Conservation (phyloP, 2,113 vertebrate species). For the Pavo muticus region DNA sequence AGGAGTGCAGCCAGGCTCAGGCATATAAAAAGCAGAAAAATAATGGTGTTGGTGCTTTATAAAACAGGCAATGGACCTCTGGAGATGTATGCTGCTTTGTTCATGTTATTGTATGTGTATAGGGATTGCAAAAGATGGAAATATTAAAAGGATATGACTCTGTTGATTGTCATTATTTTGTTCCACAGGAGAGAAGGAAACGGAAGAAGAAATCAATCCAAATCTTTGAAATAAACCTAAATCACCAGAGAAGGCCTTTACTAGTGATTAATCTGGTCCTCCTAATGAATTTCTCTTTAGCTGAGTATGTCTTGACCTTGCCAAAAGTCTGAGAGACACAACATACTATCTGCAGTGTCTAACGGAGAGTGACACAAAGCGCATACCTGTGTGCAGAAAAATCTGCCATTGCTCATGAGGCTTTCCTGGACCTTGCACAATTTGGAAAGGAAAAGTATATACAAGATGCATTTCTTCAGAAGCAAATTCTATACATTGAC, state of each 20-base stretch:
- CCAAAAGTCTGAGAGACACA: not conserved
- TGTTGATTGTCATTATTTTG: not conserved
- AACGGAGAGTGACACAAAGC: not conserved
- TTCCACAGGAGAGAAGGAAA: not conserved
- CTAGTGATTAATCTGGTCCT: not conserved
- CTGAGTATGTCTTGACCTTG: not conserved
- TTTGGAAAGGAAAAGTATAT: not conserved
- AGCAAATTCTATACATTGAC: not conserved
- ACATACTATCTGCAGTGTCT: not conserved
- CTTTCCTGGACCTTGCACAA: not conserved
- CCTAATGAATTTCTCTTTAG: not conserved
- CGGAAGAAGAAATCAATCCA: not conserved
- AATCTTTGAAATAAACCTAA: slow-evolving; percentile 12
- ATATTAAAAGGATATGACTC: not conserved
- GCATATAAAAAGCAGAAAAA: not conserved
- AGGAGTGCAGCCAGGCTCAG: not conserved
- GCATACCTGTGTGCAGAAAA: not conserved
- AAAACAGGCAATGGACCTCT: not conserved
- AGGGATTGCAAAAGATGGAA: not conserved
- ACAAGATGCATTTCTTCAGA: not conserved
- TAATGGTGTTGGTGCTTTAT: not conserved
- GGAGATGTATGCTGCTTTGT: not conserved
- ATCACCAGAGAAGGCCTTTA: not conserved
- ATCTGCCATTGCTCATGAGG: rapidly evolving
- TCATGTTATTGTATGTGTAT: not conserved